Conservation (phyloP, 2,888 invertebrate genomes). For the Agonum fuliginosum region DNA sequence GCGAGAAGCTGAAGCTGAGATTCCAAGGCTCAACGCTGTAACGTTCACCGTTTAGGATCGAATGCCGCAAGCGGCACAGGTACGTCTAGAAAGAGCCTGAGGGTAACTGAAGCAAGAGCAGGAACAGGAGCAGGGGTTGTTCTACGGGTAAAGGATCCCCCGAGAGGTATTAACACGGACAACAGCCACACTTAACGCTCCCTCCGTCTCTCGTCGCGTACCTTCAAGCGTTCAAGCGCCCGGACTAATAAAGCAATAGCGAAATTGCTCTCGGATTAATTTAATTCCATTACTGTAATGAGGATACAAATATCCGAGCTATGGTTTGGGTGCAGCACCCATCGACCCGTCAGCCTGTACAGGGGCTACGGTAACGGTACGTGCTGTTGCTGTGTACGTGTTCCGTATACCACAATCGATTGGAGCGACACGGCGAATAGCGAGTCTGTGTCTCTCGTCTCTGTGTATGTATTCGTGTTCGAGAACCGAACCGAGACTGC, state of each 20-base stretch:
- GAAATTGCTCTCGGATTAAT: conserved; percentile 73
- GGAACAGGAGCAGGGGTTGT: neutral
- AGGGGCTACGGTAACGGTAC: too few species aligned
- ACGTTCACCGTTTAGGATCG: conserved; percentile 57
- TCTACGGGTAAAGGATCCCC: conserved; percentile 69
- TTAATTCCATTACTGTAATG: conserved; percentile 77
- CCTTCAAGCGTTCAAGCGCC: conserved; percentile 60
- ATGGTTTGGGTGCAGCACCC: neutral
- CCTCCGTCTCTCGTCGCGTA: conserved; percentile 52
- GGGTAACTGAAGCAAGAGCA: neutral
- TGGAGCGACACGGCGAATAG: conserved; percentile 25
- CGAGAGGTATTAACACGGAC: conserved; percentile 71
- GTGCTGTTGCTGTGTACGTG: neutral
- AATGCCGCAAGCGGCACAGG: neutral
- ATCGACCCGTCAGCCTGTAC: neutral
- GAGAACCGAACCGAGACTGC: conserved; percentile 13
- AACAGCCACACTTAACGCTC: conserved; percentile 70
- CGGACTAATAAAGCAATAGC: conserved; percentile 70
- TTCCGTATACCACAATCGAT: conserved; percentile 48
- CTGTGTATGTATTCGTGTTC: neutral
- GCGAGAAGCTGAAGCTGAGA: neutral
- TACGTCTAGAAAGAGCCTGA: neutral
- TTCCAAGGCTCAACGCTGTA: conserved; percentile 24
- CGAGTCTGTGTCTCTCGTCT: too few species aligned
- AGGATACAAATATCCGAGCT: conserved; percentile 73